Evolutionary conservation across 2,113 vertebrate species (phyloP).

Genomic region (Alosa alosa): DNA sequence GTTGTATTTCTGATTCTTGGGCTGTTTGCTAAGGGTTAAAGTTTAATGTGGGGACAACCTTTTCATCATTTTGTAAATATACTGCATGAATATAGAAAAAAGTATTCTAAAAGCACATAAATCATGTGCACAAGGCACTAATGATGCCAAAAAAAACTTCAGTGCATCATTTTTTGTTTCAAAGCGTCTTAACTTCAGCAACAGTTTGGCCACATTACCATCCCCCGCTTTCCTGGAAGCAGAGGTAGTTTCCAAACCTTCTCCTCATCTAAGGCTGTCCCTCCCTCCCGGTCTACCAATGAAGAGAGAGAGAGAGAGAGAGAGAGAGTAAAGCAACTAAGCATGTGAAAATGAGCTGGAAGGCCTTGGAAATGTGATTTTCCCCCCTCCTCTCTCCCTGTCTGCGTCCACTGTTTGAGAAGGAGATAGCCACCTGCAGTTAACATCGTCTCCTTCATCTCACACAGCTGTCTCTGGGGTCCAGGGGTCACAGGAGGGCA

Average conservation of each 20-base stretch:
- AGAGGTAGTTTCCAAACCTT: neutral
- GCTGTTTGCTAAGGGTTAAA: too few species aligned
- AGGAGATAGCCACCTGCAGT: neutral
- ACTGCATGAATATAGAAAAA: neutral
- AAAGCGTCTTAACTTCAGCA: neutral
- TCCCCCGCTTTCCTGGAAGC: neutral
- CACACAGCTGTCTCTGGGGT: neutral
- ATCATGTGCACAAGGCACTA: neutral
- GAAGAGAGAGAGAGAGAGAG: neutral
- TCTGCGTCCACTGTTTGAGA: neutral
- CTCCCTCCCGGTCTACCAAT: neutral
- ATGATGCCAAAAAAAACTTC: neutral
- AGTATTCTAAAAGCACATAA: neutral
- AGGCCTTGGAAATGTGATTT: neutral
- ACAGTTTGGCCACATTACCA: neutral
- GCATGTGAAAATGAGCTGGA: neutral
- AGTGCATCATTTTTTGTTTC: neutral
- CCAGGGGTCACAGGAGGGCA: neutral
- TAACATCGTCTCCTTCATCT: neutral
- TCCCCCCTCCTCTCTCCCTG: neutral
- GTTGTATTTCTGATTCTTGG: too few species aligned
- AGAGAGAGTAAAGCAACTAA: neutral
- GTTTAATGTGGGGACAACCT: neutral
- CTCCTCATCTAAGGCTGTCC: neutral
- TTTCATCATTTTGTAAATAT: neutral